Conservation (phyloP, 2,113 vertebrate species). For the Tauraco erythrolophus region DNA sequence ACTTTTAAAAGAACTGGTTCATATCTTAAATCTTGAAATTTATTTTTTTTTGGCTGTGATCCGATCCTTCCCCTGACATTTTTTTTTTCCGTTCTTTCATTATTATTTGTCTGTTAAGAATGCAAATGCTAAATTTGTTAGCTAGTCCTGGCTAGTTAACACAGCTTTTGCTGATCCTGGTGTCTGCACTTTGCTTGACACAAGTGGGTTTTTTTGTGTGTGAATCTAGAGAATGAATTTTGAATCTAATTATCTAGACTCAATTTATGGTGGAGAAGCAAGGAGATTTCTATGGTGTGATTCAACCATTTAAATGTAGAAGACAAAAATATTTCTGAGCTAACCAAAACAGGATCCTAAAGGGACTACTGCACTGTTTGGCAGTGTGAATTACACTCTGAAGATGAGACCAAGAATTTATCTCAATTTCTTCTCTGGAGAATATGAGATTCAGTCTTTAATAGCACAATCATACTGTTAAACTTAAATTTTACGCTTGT, state of each 20-base stretch:
- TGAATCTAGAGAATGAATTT: background rate
- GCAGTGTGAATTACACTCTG: background rate
- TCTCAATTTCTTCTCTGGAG: background rate
- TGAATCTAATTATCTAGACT: background rate
- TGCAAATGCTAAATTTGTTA: background rate
- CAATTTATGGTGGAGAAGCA: background rate
- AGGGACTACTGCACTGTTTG: background rate
- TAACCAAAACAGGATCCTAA: background rate
- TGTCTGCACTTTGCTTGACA: background rate
- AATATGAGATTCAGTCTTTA: background rate
- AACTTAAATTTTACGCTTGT: background rate
- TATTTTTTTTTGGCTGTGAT: background rate
- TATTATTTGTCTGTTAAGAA: background rate
- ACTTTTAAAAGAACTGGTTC: background rate
- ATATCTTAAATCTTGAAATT: background rate
- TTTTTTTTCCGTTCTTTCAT: background rate
- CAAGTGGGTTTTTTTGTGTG: background rate
- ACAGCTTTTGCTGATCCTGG: background rate
- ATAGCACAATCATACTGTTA: background rate
- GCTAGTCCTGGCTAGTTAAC: background rate
- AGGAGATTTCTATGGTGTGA: background rate
- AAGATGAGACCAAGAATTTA: background rate
- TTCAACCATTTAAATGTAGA: background rate
- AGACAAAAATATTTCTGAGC: background rate
- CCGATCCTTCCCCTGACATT: background rate